Base-by-base conservation (phyloP, 2,113 vertebrate genomes). In the Fulmarus glacialis region DNA sequence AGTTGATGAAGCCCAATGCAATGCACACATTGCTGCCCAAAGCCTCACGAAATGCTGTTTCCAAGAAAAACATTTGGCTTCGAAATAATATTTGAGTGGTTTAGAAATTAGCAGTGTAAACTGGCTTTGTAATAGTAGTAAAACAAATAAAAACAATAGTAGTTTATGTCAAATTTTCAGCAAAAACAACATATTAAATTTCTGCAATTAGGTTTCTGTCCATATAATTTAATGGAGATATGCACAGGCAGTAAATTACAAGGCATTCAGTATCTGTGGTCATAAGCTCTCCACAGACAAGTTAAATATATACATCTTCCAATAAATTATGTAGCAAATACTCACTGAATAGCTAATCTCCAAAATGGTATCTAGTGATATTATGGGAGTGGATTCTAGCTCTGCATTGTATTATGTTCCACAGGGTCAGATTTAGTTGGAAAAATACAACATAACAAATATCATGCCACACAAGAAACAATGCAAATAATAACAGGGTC, bases 181-280 rank as follows among this genome's bases (percentile, higher is more conserved):
- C 50, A 90, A 78, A 92, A 90, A 0, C 58, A 90, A 80, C 87
- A 48, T 94, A 81, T 87, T 92, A 72, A 63, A 81, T 85, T 29
- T 15, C 78, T 95, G 81, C 45, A 58, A 74, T 94, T 95, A 89
- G n/a, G 56, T 66, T 96, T 96, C 87, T 82, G 29, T 56, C 36
- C 63, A 16, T 89, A 80, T 66, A 89, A 93, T 92, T 97, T 93
- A 83, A 92, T 80, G 62, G 84, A 91, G 67, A 86, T 62, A 86
- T 19, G 84, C 92, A 89, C 26, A 96, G 53, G 32, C 68, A 93
- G 34, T 86, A 90, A 93, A 89, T 93, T 87, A 89, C 29, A 89
- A 66, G 32, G 36, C 50, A 60, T 72, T 95, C 58, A 80, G 34
- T 68, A 79, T 82, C 68, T 53, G 68, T 67, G 64, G 15, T 88